Base-by-base conservation (phyloP, 2,797 vertebrate species). In the Nyctibius grandis region DNA sequence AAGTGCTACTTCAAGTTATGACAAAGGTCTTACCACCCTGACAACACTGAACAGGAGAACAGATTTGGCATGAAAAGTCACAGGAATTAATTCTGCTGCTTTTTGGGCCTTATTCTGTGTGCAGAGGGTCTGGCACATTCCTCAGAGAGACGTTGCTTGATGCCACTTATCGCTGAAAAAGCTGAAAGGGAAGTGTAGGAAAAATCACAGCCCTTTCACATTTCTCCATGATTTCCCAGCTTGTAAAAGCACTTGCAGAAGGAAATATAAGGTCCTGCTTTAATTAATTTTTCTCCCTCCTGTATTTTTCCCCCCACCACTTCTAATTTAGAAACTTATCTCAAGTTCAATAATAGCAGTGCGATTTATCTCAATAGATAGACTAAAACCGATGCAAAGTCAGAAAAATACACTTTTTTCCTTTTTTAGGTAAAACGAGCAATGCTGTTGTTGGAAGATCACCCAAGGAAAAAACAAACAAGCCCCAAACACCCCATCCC, bases 1-100 rank as follows among this genome's bases (percentile, higher is more conserved):
- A 38, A 6, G 40, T 44, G 50, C 75, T 53, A 50, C 73, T 93
- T 92, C 75, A 89, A 88, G 85, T 92, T 93, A 68, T 84, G 89
- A 70, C 50, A 92, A 96, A 93, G 70, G 80, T 86, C 76, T 63
- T 87, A 88, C 69, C 44, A 70, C 45, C 81, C 82, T 23, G 16
- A 87, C 40, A 85, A 50, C 72, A 54, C 9, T 8, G 5, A 73
- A 36, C 7, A 50, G 31, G 44, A 69, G 25, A 85, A 51, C 3
- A 67, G 31, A 36, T 33, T 81, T 87, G 59, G 15, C 54, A 51
- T 33, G 22, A 91, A 51, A 4, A 29, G 34, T 63, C 21, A 38
- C 8, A 74, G 77, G 82, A 81, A 91, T 96, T 93, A 95, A 94
- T 96, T 92, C 75, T 94, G 76, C 88, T 90, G 79, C 45, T 40